Evolutionary conservation across 2,888 invertebrate species (phyloP), one percentile per base, ranked within the genome.

Genomic region (Prostheceraeus crozeri): DNA sequence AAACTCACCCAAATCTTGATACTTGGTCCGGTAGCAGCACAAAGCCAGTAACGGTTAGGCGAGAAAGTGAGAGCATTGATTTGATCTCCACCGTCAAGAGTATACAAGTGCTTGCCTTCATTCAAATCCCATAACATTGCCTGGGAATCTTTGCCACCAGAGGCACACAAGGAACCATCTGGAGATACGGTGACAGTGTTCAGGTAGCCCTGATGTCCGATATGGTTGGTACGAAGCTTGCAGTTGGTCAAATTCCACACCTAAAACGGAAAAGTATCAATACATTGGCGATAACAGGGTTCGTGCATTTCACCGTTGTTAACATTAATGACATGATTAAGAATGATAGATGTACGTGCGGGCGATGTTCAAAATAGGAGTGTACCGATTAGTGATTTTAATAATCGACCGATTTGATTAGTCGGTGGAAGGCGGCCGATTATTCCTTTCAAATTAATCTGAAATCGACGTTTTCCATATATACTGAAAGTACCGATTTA

Each of bases 201-300:
- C 76, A 99, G 80, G 80, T 93, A 96, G 30, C 94, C 96, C 70
- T 85, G 85, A 80, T 98, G 98, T 59, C 96, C 96, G 72, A 85
- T 84, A 76, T 98, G 96, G 80, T 96, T 94, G 77, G 91, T 94
- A 83, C 96, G 96, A 74, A 98, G 82, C 75, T 88, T 87, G 82
- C 96, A 98, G 81, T 98, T 96, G n/a, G 93, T 87, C 80, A 98
- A 82, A 76, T 94, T 96, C 96, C 96, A 98, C 62, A 91, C 89
- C 85, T 87, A 65, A 23, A 65, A 61, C 61, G 63, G 61, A 64
- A 68, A 46, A 33, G 55, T 62, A 31, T 40, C 21, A 54, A 60
- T 45, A 62, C 55, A 59, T 59, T 33, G 19, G 11, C 10, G 11
- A 52, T 35, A 11, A 25, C n/a, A 40, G 35, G 45, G 40, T n/a